Evolutionary conservation across 2,113 vertebrate genomes (phyloP), one percentile per base, ranked within the genome.

Genomic region (Dipodomys spectabilis): DNA sequence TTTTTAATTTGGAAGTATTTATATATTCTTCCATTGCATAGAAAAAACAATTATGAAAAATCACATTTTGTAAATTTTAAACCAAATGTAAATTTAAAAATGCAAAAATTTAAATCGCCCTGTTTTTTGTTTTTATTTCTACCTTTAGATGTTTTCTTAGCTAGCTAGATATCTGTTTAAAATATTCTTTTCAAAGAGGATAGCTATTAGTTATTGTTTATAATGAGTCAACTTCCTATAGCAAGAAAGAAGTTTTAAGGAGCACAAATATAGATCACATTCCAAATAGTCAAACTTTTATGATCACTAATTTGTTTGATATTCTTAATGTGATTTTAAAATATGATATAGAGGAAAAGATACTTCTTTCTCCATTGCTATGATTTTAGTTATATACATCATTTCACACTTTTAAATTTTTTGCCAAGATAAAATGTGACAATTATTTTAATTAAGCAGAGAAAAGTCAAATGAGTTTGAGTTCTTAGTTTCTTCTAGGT

Each of bases 331-430:
- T 67, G 30, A 65, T 65, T 88, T 82, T 45, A 67, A 93, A 79
- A 91, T 91, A 25, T 39, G 45, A 20, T 68, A 20, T 68, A 72
- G 32, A 91, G 18, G 35, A 86, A 89, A 96, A 86, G 6, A 74
- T 62, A 1, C 5, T 3, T 25, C 73, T 75, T 71, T 65, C 23
- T 93, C 75, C 19, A 78, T 49, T 94, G 72, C 7, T 77, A 45
- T 95, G 86, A 75, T 87, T 94, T 82, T 27, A 80, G 1, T 65
- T 67, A 27, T 71, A 35, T 0, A 45, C 2, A 91, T 83, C 3
- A 94, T 85, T 91, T 84, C 13, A 78, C 5, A 92, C 15, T 73
- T 95, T 90, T 72, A 72, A 95, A 89, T 69, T 87, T 4, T 86
- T 92, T 88, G 45, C 3, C 7, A 75, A 64, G 25, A 57, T 25